These are phyloP conservation scores for Pluvianellus socialis DNA, from an alignment of 2,113 vertebrate genomes.

Conservation along the genomic window DNA sequence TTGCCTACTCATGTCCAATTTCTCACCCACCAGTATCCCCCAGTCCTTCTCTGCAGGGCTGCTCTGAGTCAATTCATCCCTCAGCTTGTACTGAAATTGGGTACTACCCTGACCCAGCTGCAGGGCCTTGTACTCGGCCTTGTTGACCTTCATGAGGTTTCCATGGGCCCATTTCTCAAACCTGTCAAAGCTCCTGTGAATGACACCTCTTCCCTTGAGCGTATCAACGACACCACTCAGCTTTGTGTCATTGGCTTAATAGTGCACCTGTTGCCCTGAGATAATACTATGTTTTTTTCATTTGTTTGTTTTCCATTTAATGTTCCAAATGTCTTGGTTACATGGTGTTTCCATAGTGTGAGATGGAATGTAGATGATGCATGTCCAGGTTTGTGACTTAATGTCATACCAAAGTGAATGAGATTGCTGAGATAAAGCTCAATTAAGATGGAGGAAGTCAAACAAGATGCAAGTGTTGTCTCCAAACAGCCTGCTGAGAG, in stretches of 20 bases:
- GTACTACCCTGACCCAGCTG: no score
- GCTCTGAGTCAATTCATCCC: neutral
- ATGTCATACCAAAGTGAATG: neutral
- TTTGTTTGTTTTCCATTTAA: neutral
- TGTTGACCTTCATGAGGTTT: neutral
- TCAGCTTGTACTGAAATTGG: no score
- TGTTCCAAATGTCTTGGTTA: neutral
- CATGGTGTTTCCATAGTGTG: neutral
- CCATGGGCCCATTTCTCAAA: neutral
- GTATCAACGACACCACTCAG: neutral
- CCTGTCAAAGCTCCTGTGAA: neutral
- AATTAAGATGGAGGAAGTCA: neutral
- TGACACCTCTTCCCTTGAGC: neutral
- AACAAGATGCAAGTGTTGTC: neutral
- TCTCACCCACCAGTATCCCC: neutral
- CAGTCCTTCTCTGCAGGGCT: neutral
- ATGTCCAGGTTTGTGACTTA: neutral
- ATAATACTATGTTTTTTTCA: neutral
- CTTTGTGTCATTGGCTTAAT: neutral
- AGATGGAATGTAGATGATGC: neutral
- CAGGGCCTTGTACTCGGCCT: neutral
- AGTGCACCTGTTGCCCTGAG: neutral
- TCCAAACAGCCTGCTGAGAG: neutral
- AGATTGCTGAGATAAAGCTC: neutral
- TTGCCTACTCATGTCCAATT: accelerated